Conservation (phyloP, 2,797 vertebrate species). For the Clarias laeviceps region DNA sequence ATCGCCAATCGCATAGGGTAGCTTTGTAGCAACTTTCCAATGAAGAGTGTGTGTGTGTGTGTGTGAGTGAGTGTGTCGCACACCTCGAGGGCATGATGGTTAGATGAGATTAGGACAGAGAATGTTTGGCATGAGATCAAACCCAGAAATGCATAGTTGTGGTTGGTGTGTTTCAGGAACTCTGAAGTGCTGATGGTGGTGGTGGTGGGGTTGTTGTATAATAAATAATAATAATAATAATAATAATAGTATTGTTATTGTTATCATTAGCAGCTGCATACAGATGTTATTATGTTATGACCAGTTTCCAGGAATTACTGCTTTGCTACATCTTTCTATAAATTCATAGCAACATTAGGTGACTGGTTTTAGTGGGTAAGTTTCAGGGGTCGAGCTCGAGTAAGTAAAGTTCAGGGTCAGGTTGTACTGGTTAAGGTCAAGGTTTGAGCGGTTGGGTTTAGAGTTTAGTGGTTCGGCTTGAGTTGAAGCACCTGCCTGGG, state of each 20-base stretch:
- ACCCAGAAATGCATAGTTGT: conserved; percentile 1
- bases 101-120: not conserved
- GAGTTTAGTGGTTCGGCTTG: not conserved
- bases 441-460: not conserved
- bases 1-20: not conserved
- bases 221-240: no score
- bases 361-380: no score
- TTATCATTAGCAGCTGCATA: not conserved
- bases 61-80: not conserved
- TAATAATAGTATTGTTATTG: no score
- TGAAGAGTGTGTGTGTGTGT: not conserved
- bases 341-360: no score
- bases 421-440: not conserved
- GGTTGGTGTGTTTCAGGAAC: conserved; percentile 20
- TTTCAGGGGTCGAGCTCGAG: not conserved
- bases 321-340: not conserved
- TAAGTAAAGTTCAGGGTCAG: not conserved
- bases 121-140: conserved; percentile 12
- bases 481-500: no score
- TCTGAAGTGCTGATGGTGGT: not conserved
- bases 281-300: no score
- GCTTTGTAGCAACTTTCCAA: conserved; percentile 8
- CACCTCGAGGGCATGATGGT: not conserved
- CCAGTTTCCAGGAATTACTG: no score
- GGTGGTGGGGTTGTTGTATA: no score